These are phyloP conservation scores for Arenaria interpres DNA, from an alignment of 2,113 vertebrate species.

Conservation along the genomic window DNA sequence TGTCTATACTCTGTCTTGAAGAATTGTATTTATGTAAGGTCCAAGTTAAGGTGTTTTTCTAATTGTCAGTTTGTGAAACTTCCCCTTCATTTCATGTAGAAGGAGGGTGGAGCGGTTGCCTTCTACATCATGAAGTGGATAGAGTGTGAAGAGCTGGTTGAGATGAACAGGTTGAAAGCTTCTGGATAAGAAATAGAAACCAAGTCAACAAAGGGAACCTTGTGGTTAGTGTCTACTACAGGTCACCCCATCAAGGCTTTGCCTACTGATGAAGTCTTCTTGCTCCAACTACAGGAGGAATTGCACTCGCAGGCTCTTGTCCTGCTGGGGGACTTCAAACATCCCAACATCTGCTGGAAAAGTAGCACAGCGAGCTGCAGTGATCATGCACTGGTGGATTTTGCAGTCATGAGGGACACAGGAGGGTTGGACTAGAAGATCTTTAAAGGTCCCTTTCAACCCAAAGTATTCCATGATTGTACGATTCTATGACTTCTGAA, in stretches of 20 bases:
- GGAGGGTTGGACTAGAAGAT: not conserved
- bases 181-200: not conserved
- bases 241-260: not conserved
- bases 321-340: not conserved
- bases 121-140: not conserved
- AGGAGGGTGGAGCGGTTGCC: not conserved
- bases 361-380: not conserved
- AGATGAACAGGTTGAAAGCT: not conserved
- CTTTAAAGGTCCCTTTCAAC: not conserved
- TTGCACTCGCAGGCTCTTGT: not conserved
- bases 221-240: not conserved
- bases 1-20: not conserved
- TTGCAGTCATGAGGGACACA: not conserved
- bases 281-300: not conserved
- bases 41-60: not conserved
- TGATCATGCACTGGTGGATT: not conserved
- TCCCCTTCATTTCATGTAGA: not conserved
- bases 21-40: not conserved
- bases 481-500: not conserved
- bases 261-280: not conserved
- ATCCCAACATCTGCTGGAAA: not conserved
- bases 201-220: not conserved
- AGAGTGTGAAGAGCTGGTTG: not conserved
- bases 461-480: not conserved
- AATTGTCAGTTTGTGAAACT: not conserved